Base-by-base conservation (phyloP, 2,888 invertebrate genomes). In the Zaprionus obscuricornis region DNA sequence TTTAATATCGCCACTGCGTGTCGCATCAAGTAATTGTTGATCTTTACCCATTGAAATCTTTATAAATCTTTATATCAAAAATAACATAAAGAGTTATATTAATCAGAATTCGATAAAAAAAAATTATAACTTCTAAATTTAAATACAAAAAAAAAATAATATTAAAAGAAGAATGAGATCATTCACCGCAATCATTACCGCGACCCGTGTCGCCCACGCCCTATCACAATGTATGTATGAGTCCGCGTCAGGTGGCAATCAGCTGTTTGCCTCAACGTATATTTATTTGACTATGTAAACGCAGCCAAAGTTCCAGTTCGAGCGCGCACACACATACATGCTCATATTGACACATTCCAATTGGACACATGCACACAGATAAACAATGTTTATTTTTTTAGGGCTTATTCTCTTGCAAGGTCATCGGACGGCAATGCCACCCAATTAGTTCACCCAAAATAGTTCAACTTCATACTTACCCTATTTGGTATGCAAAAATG, bases 11-110 rank as follows among this genome's bases (percentile, higher is more conserved):
- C 97, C 98, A 92, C 94, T 96, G 87, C 97, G 94, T 84, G 97
- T 96, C 78, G 97, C 98, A 89, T 98, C 97, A 90, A 98, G 92
- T 91, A 98, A 93, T 91, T 98, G 97, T 91, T 97, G 96, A 91
- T 98, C 97, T 92, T 96, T 97, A 89, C 98, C 98, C 97, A 98
- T 98, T 52, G 49, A 34, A 26, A 49, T 29, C 4, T 6, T 29
- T 29, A 29, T 29, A n/a, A 29, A 4, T 29, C 4, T 6, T 29
- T 29, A 29, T 29, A 29, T 29, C n/a, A n/a, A 6, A 27, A 27
- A 6, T 27, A 27, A 27, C 10, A 18, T 7, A 22, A 18, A 31
- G 22, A 39, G 52, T 1, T 22, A 22, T 3, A 33, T n/a, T 22
- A 22, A 42, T 13, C 26, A 24, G n/a, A 52, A 49, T 22, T 33